A percentile compares a stretch with the other conserved stretches of the same genome.
Conservation (phyloP, 2,888 invertebrate species). For the Seira sanloemensis region DNA sequence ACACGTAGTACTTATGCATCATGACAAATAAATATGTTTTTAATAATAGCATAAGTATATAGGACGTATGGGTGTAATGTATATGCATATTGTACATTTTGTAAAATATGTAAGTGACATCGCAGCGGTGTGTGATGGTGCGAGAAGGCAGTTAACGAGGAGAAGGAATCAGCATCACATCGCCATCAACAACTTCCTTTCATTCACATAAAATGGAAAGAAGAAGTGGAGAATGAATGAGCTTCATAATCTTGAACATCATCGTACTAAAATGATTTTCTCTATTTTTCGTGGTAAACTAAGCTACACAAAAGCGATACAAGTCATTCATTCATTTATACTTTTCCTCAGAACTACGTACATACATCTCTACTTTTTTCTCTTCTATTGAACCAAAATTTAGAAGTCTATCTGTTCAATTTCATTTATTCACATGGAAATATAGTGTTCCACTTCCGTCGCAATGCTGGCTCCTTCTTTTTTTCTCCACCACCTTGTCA, state of each 20-base stretch:
- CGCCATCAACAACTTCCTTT: conserved; percentile 54
- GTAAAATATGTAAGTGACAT: conserved; percentile 50
- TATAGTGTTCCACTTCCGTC: conserved; percentile 58
- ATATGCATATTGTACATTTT: background rate
- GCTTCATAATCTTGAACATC: conserved; percentile 49
- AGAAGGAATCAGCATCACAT: conserved; percentile 32
- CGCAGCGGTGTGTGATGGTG: conserved; percentile 18
- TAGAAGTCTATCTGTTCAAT: conserved; percentile 57
- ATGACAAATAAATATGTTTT: background rate
- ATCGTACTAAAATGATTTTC: conserved; percentile 9
- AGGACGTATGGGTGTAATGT: no score
- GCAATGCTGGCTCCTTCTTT: conserved; percentile 48
- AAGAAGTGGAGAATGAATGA: background rate
- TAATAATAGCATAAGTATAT: background rate
- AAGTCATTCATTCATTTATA: conserved; percentile 49
- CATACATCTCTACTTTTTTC: no score
- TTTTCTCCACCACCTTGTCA: conserved; percentile 31
- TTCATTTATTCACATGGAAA: conserved; percentile 62
- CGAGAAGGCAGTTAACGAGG: conserved; percentile 33
- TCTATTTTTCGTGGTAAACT: background rate
- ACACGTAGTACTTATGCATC: conserved; percentile 1
- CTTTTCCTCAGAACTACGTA: background rate
- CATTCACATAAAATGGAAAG: conserved; percentile 34
- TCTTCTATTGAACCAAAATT: conserved; percentile 47
- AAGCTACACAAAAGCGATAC: background rate